These are phyloP conservation scores for Mellilla xanthometata DNA, from an alignment of 2,888 invertebrate genomes.

Conservation along the genomic window DNA sequence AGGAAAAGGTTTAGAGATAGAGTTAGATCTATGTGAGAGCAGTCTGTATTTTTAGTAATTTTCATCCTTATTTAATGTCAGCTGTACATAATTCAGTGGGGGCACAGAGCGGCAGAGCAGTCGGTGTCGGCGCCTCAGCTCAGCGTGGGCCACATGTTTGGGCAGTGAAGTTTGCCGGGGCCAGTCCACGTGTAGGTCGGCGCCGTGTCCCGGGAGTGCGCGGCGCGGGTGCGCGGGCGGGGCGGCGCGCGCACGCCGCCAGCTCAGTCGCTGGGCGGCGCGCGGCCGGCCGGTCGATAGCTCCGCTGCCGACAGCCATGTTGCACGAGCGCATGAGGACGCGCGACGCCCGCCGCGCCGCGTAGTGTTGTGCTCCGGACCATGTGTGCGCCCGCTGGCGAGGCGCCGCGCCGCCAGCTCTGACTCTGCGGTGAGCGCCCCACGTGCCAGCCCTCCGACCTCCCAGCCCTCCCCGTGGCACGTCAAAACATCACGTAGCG, in stretches of 20 bases:
- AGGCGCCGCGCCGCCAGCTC: slow-evolving; percentile 10
- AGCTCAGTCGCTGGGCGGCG: slow-evolving; percentile 73
- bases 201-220: slow-evolving; percentile 21
- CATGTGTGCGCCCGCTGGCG: slow-evolving; percentile 21
- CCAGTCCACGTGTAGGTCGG: slow-evolving; percentile 21
- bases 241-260: slow-evolving; percentile 72
- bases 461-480: background rate
- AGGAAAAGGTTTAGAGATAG: too few relatives aligned
- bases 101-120: too few relatives aligned
- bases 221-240: slow-evolving; percentile 31
- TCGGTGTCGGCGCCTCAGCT: background rate
- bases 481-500: slow-evolving; percentile 19
- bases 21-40: too few relatives aligned
- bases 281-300: slow-evolving; percentile 78
- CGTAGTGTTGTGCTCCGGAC: slow-evolving; percentile 48
- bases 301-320: slow-evolving; percentile 65
- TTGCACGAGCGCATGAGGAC: slow-evolving; percentile 64
- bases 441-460: slow-evolving; percentile 4
- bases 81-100: too few relatives aligned
- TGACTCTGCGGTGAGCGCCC: slow-evolving; percentile 20
- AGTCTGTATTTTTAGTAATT: too few relatives aligned
- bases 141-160: slow-evolving; percentile 22
- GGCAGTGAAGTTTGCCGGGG: slow-evolving; percentile 26
- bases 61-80: too few relatives aligned
- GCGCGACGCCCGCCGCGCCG: slow-evolving; percentile 59